Conservation (phyloP, 2,888 invertebrate species). For the Rhodophaea formosa region DNA sequence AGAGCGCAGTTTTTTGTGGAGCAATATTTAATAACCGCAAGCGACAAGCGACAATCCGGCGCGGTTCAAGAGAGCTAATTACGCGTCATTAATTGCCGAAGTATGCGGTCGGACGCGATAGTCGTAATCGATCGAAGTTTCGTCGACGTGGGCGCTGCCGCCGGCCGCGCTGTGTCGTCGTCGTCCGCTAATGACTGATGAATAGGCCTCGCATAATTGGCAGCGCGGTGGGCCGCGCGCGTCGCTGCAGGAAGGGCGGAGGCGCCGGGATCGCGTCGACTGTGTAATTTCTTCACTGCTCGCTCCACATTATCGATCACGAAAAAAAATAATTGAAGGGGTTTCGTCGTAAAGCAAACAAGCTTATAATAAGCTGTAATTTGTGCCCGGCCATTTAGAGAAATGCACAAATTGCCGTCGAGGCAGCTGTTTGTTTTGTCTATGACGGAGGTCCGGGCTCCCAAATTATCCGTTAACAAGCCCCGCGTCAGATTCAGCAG, state of each 20-base stretch:
- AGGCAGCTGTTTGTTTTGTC: conserved; percentile 81
- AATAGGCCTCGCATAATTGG: conserved; percentile 40
- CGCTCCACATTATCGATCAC: conserved; percentile 76
- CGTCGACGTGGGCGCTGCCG: conserved; percentile 33
- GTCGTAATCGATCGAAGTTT: conserved; percentile 54
- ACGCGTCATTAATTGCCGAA: conserved; percentile 63
- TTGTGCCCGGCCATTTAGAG: conserved; percentile 81
- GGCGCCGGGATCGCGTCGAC: conserved; percentile 68
- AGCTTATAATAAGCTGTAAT: conserved; percentile 82
- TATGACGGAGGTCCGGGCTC: conserved; percentile 78
- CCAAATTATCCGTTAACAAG: conserved; percentile 80
- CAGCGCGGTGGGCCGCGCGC: conserved; percentile 33
- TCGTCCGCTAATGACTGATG: conserved; percentile 48
- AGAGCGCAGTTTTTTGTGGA: conserved; percentile 52
- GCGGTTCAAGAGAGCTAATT: conserved; percentile 56
- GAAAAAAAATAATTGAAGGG: conserved; percentile 80
- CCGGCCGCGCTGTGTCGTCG: conserved; percentile 29
- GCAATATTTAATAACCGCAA: conserved; percentile 51
- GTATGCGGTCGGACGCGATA: conserved; percentile 53
- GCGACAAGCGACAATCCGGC: conserved; percentile 46
- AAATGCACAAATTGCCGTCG: conserved; percentile 77
- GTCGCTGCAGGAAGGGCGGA: conserved; percentile 57
- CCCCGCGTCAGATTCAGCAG: conserved; percentile 81
- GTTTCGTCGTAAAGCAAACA: conserved; percentile 81
- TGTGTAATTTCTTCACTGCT: conserved; percentile 78